phyloP scores from a whole-genome alignment of 2,888 invertebrate genomes.

The Hirtodrosophila duncani region DNA sequence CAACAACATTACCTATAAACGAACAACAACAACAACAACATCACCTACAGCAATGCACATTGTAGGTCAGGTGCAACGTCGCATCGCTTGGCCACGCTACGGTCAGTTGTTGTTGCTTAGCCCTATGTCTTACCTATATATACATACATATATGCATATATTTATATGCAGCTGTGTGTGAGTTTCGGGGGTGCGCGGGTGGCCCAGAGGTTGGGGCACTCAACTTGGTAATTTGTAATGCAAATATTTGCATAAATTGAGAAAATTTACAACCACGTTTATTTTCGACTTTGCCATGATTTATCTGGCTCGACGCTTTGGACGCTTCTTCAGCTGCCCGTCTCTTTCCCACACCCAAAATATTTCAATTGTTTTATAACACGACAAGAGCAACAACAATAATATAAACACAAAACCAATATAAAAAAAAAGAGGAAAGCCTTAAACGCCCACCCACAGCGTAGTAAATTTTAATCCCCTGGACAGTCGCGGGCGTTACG shows the following conservation, averaged over 20 bases:
- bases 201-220: constrained; percentile 25
- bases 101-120: constrained; percentile 20
- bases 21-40: constrained; percentile 22
- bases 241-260: constrained; percentile 68
- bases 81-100: constrained; percentile 38
- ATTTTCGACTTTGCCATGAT: constrained; percentile 41
- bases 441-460: constrained; percentile 11
- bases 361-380: constrained; percentile 52
- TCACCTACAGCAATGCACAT: constrained; percentile 16
- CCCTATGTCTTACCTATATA: neutral
- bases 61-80: constrained; percentile 62
- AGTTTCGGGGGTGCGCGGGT: too few relatives aligned
- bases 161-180: too few relatives aligned
- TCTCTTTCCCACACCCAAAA: constrained; percentile 21
- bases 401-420: constrained; percentile 14
- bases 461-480: constrained; percentile 36
- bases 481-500: neutral
- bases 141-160: too few relatives aligned
- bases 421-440: constrained; percentile 12
- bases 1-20: too few relatives aligned
- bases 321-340: neutral
- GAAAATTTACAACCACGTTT: constrained; percentile 47
- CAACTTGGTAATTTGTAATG: constrained; percentile 60
- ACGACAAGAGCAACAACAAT: too few relatives aligned
- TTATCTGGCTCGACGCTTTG: constrained; percentile 32